phyloP scores from a whole-genome alignment of 2,797 vertebrate species.

The Zenarchopterus dispar region DNA sequence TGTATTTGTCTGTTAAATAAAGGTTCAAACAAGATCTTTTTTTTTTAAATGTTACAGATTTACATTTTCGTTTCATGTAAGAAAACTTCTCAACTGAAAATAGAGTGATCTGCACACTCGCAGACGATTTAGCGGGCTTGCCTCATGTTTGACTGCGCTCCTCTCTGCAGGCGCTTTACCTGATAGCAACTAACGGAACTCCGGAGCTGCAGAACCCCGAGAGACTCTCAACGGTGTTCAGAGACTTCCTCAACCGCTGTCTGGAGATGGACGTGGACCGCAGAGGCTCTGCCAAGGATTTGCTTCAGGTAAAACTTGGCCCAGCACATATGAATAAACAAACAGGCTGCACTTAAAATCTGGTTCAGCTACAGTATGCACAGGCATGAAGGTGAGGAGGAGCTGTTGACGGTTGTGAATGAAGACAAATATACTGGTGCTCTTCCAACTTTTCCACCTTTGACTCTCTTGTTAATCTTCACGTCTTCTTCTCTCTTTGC shows the following conservation, averaged over 20 bases:
- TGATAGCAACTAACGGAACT: slow-evolving; percentile 98
- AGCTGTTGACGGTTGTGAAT: no score
- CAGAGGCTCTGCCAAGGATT: slow-evolving; percentile 94
- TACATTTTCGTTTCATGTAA: no score
- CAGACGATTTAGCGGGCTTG: no score
- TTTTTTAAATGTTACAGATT: no score
- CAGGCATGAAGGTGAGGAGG: neutral
- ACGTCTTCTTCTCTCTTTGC: slow-evolving; percentile 20
- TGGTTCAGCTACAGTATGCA: neutral
- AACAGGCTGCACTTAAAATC: no score
- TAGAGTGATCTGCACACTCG: no score
- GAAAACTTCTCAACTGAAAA: no score
- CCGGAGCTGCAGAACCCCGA: slow-evolving; percentile 98
- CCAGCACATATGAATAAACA: neutral
- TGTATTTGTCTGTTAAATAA: no score
- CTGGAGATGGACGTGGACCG: slow-evolving; percentile 99
- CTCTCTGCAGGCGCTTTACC: slow-evolving; percentile 89
- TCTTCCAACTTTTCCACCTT: no score
- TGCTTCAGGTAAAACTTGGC: slow-evolving; percentile 89
- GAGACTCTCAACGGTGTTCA: slow-evolving; percentile 95
- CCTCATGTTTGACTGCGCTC: neutral
- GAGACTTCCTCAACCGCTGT: slow-evolving; percentile 96
- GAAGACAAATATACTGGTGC: no score
- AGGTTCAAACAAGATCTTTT: no score
- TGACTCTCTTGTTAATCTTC: no score